phyloP scores from a whole-genome alignment of 2,888 invertebrate genomes.

The Epiblema foenella region DNA sequence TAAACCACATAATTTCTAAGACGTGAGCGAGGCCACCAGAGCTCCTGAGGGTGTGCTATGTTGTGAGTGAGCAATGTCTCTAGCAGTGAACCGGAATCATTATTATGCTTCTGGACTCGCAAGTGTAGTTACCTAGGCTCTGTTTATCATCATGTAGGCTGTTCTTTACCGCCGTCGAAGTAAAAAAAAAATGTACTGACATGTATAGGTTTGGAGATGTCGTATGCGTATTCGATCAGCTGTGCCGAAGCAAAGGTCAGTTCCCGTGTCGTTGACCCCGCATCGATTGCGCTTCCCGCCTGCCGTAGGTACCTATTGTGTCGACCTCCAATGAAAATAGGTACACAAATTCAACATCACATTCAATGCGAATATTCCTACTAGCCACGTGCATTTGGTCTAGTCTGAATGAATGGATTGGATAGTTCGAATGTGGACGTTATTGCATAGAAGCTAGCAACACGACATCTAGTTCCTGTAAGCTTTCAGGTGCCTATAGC shows the following conservation, averaged over 20 bases:
- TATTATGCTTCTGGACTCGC: too few species aligned
- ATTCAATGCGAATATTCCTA: slow-evolving; percentile 41
- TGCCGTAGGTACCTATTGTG: slow-evolving; percentile 67
- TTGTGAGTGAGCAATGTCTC: too few species aligned
- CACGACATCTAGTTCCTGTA: background rate
- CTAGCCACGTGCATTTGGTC: slow-evolving; percentile 21
- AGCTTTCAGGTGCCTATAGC: background rate
- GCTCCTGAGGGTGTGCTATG: too few species aligned
- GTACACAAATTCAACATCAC: slow-evolving; percentile 54
- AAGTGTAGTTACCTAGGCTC: too few species aligned
- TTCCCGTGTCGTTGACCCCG: slow-evolving; percentile 79
- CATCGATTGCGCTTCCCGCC: slow-evolving; percentile 81
- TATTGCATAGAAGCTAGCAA: slow-evolving; percentile 9
- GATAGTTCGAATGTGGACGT: slow-evolving; percentile 14
- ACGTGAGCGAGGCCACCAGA: too few species aligned
- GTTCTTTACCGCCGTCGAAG: too few species aligned
- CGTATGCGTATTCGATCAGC: slow-evolving; percentile 69
- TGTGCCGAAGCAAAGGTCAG: slow-evolving; percentile 82
- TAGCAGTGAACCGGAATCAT: too few species aligned
- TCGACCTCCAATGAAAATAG: slow-evolving; percentile 70
- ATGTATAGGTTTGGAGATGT: slow-evolving; percentile 1
- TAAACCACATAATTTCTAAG: too few species aligned
- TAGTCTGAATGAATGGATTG: slow-evolving; percentile 23
- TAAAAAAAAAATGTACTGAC: too few species aligned
- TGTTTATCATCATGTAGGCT: too few species aligned